phyloP scores from a whole-genome alignment of 2,797 vertebrate genomes.

The Tragelaphus eurycerus region DNA sequence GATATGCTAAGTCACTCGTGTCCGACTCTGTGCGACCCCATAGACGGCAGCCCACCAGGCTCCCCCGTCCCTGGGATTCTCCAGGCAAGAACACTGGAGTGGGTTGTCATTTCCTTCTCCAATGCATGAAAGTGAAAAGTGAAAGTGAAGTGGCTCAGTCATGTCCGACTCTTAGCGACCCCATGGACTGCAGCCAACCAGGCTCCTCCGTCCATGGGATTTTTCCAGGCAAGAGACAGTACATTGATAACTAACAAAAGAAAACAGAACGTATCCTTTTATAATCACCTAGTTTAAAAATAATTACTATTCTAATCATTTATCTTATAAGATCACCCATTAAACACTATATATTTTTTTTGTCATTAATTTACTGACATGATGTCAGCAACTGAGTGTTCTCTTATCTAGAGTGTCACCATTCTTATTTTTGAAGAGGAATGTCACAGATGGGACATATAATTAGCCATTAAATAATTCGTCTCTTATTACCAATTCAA shows the following conservation, averaged over 20 bases:
- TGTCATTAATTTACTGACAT: not conserved
- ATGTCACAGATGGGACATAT: not conserved
- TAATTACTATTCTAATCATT: not conserved
- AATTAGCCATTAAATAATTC: not conserved
- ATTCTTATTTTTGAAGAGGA: not conserved
- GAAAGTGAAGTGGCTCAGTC: no score
- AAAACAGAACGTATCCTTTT: not conserved
- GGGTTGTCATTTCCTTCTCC: no score
- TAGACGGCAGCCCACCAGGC: no score
- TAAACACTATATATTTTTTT: not conserved
- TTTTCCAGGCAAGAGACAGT: not conserved
- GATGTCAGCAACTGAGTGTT: not conserved
- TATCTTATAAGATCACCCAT: not conserved
- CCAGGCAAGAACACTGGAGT: no score
- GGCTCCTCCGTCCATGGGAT: no score
- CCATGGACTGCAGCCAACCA: no score
- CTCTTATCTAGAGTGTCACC: not conserved
- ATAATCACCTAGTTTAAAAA: slow-evolving; percentile 5
- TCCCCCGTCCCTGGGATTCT: no score
- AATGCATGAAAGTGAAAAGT: no score
- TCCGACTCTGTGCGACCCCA: no score
- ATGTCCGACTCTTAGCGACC: no score
- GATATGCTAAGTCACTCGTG: not conserved
- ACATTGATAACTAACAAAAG: not conserved
- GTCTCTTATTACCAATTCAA: not conserved